Percentiles rank a stretch among this genome's conserved stretches.
Conservation (phyloP, 2,113 vertebrate genomes). For the Aplodontia rufa region DNA sequence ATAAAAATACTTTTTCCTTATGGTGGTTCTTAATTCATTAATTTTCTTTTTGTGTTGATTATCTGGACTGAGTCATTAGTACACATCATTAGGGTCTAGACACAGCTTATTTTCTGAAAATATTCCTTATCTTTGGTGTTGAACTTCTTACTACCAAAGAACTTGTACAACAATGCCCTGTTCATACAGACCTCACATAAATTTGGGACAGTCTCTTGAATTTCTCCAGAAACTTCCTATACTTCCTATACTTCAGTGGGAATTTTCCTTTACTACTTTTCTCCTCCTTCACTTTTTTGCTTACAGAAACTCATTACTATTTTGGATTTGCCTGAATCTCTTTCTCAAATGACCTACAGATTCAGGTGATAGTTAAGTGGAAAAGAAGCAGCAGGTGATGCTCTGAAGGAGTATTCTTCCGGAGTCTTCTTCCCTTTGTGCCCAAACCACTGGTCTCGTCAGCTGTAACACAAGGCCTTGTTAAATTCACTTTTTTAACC, state of each 20-base stretch:
- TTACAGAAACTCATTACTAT: background rate
- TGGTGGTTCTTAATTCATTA: background rate
- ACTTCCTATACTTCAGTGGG: background rate
- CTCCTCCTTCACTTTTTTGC: background rate
- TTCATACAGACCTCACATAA: background rate
- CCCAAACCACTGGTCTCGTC: background rate
- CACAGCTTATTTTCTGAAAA: constrained; percentile 15
- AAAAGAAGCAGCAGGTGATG: background rate
- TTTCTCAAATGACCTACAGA: background rate
- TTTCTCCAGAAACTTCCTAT: background rate
- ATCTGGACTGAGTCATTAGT: background rate
- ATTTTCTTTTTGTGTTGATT: background rate
- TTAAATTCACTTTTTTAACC: background rate
- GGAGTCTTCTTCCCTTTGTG: background rate
- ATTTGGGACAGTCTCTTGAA: background rate
- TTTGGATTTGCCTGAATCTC: background rate
- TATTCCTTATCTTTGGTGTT: background rate
- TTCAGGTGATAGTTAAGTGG: background rate
- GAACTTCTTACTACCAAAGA: background rate
- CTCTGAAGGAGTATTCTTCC: background rate
- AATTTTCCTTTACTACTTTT: constrained; percentile 12
- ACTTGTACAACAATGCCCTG: background rate
- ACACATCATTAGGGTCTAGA: background rate
- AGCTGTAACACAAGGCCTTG: background rate
- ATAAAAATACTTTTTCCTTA: constrained; percentile 29